Base-by-base conservation (phyloP, 2,113 vertebrate genomes). In the Meriones unguiculatus region DNA sequence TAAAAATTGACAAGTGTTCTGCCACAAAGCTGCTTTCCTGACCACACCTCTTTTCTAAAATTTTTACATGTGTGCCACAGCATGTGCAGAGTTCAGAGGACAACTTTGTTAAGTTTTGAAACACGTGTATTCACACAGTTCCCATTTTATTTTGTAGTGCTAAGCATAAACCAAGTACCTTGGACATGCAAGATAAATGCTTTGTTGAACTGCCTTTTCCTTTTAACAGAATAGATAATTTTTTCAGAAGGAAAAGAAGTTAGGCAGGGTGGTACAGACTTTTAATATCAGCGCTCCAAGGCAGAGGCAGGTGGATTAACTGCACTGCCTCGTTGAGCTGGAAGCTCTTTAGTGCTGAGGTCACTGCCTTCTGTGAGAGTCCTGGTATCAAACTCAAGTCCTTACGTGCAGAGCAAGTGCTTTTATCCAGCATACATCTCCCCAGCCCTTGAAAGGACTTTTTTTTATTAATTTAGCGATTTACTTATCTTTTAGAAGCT, bases 31-130 rank as follows among this genome's bases (percentile, higher is more conserved):
- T 17, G 15, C 28, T 9, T 9, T 52, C 46, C 28, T 41, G 46
- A 28, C 25, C 46, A 78, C 28, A 52, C 28, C 69, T 76, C 52
- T 77, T 52, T 30, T 30, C 12, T 14, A 57, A 57, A 15, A 57
- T 57, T 41, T 76, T 52, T 52, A 30, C 14, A 18, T 84, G 57
- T 64, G 14, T 17, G 7, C 59, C n/a, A 64, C 24, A 41, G 24
- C 7, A 52, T 78, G 28, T 30, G 28, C 41, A 52, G 46, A 52
- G 46, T 15, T 52, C 8, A 80, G 30, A 54, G 77, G 50, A 35
- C 30, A 78, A 17, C 92, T 72, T 54, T 70, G 13, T 94, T 92
- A 70, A 89, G 88, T 94, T 77, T 59, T 86, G 82, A 92, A 80
- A 35, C 35, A 57, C n/a, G 25, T 81, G 59, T 24, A 12, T 62